Evolutionary conservation across 2,888 invertebrate genomes (phyloP).

Genomic region (Sylvicola fuscatus): DNA sequence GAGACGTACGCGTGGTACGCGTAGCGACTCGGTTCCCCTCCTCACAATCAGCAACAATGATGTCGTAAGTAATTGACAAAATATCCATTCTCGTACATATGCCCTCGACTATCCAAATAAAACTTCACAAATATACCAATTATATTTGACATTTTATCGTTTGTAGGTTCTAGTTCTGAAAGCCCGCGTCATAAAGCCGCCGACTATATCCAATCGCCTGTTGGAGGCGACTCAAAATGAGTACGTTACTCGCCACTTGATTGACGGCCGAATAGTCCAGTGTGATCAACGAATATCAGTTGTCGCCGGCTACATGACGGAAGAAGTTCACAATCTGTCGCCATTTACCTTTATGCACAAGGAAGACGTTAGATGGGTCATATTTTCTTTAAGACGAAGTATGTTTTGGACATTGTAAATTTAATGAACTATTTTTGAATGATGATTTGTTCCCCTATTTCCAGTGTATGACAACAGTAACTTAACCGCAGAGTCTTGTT

Average conservation of each 20-base stretch:
- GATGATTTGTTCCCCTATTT: conserved; percentile 11
- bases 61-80: conserved; percentile 24
- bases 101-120: no score
- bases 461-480: conserved; percentile 69
- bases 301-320: conserved; percentile 73
- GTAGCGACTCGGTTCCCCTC: conserved; percentile 31
- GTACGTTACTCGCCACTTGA: conserved; percentile 72
- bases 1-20: conserved; percentile 30
- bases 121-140: no score
- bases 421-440: not conserved
- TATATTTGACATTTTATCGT: not conserved
- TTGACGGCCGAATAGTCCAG: conserved; percentile 75
- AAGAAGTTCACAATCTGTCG: conserved; percentile 71
- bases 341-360: conserved; percentile 81
- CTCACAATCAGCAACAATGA: conserved; percentile 35
- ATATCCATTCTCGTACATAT: not conserved
- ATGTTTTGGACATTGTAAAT: conserved; percentile 18
- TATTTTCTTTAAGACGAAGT: conserved; percentile 72
- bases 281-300: conserved; percentile 81
- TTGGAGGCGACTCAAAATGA: conserved; percentile 56
- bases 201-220: conserved; percentile 41
- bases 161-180: conserved; percentile 46
- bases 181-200: conserved; percentile 48
- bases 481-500: conserved; percentile 70
- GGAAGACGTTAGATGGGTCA: conserved; percentile 75